These are phyloP conservation scores for Scarus forsteni DNA, from an alignment of 2,797 vertebrate genomes.

Conservation along the genomic window DNA sequence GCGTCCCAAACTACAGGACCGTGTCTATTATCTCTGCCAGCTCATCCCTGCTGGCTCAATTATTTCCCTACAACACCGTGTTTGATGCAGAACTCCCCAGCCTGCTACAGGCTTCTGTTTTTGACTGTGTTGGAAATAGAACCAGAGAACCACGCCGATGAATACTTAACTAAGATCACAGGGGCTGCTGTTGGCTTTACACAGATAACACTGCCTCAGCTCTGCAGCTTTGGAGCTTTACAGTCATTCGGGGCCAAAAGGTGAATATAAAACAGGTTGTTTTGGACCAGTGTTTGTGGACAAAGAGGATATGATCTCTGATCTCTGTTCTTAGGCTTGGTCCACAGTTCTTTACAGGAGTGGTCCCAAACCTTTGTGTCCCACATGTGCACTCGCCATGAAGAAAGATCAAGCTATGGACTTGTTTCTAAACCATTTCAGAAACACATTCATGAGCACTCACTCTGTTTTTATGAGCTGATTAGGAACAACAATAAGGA, in stretches of 20 bases:
- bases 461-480: no score
- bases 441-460: no score
- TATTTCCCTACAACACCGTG: slow-evolving; percentile 53
- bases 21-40: slow-evolving; percentile 32
- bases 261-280: slow-evolving; percentile 1
- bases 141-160: slow-evolving; percentile 37
- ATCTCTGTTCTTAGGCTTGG: no score
- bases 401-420: no score
- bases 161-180: slow-evolving; percentile 52
- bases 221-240: slow-evolving; percentile 12
- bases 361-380: no score
- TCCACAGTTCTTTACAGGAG: no score
- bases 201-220: slow-evolving; percentile 4
- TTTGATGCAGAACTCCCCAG: slow-evolving; percentile 57
- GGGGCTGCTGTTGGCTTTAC: slow-evolving; percentile 24
- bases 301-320: neutral
- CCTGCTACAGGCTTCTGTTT: slow-evolving; percentile 50
- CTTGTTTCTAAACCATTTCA: no score
- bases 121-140: slow-evolving; percentile 50
- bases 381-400: no score
- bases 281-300: neutral
- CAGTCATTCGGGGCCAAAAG: neutral
- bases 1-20: slow-evolving; percentile 30
- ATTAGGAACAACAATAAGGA: no score
- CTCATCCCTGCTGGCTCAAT: slow-evolving; percentile 68